These are phyloP conservation scores for Serranochromis macrocephalus DNA, from an alignment of 2,113 vertebrate species.

Conservation along the genomic window DNA sequence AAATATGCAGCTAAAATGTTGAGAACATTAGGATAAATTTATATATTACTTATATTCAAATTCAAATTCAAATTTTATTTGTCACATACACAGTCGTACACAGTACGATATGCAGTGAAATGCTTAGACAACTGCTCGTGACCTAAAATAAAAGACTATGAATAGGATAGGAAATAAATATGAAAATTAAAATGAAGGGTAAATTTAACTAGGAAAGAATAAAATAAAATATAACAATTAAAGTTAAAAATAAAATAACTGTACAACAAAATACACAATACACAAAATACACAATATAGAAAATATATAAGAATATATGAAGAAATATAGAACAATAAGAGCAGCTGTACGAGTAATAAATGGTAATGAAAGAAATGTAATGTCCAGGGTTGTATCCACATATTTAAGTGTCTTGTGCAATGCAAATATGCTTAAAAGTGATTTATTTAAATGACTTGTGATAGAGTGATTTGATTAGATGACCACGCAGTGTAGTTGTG, in stretches of 20 bases:
- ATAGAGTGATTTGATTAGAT: neutral
- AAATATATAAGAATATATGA: neutral
- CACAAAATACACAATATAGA: neutral
- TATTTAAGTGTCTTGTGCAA: neutral
- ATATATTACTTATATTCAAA: neutral
- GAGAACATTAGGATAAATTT: neutral
- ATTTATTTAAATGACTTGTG: neutral
- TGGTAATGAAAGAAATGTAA: neutral
- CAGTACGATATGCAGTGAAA: neutral
- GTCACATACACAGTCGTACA: neutral
- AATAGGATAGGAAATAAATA: neutral
- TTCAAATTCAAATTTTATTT: accelerated
- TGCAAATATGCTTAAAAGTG: too few relatives aligned
- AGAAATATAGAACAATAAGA: neutral
- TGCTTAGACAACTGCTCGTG: neutral
- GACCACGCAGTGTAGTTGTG: neutral
- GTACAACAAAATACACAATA: neutral
- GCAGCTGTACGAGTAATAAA: neutral
- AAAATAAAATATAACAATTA: neutral
- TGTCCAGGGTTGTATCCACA: neutral
- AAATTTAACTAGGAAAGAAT: neutral
- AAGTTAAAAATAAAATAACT: neutral
- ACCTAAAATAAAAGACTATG: neutral
- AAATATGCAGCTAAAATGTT: neutral
- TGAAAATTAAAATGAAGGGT: neutral